Conservation (phyloP, 2,797 vertebrate species). For the Acipenser ruthenus region DNA sequence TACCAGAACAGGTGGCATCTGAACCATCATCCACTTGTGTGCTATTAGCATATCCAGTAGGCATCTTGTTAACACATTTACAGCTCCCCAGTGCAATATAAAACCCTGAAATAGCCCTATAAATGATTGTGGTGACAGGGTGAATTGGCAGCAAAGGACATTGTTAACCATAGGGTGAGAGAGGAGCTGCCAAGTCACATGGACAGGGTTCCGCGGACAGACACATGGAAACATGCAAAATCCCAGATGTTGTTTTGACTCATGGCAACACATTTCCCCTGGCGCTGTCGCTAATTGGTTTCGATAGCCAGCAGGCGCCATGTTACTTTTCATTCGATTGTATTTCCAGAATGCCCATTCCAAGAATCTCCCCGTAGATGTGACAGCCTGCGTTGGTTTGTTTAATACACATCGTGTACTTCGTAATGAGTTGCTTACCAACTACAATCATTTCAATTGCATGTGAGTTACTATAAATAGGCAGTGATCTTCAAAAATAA, state of each 20-base stretch:
- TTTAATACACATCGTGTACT: too few relatives aligned
- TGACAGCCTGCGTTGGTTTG: too few relatives aligned
- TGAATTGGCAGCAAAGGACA: constrained; percentile 49
- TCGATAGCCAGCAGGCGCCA: background rate
- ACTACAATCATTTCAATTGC: too few relatives aligned
- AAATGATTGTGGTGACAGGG: constrained; percentile 58
- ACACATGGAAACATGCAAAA: constrained; percentile 19
- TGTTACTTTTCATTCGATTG: background rate
- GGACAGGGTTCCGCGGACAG: constrained; percentile 31
- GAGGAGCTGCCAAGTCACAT: constrained; percentile 29
- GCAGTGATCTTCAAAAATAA: too few relatives aligned
- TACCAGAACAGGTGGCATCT: constrained; percentile 53
- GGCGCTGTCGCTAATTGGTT: background rate
- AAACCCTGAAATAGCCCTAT: constrained; percentile 32
- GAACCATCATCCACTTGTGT: constrained; percentile 36
- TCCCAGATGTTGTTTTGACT: constrained; percentile 6
- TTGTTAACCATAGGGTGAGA: constrained; percentile 3
- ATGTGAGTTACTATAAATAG: too few relatives aligned
- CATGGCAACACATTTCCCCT: background rate
- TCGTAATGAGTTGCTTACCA: too few relatives aligned
- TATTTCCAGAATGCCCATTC: background rate
- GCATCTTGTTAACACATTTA: constrained; percentile 61
- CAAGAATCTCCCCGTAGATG: constrained; percentile 18
- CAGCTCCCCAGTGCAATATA: constrained; percentile 52
- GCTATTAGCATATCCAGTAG: constrained; percentile 36